Base-by-base conservation (phyloP, 2,113 vertebrate species). In the Motacilla alba region DNA sequence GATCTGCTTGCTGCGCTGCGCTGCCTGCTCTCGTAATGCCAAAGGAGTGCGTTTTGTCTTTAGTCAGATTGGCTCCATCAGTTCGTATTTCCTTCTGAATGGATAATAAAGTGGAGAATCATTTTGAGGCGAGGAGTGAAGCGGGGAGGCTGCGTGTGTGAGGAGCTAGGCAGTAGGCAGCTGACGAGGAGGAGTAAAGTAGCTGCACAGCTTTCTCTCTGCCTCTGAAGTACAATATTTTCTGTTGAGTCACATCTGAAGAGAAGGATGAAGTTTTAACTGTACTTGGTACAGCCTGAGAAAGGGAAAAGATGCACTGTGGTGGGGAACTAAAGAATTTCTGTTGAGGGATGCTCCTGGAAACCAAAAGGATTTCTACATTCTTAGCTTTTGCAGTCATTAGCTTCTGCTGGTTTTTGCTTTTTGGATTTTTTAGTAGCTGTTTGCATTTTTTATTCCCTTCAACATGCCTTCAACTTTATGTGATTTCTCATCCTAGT, bases 171-270 rank as follows among this genome's bases (percentile, higher is more conserved):
- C 97, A 97, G 98, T 95, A 97, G 97, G 97, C 98, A 98, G 98
- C 97, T 98, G 98, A 98, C 96, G 97, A 98, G 98, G 97, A 98
- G 98, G 97, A 97, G 98, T 94, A 96, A 97, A 93, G 96, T 92
- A 96, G 96, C 97, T 96, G 96, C 96, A 97, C 96, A 97, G 97
- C 97, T 98, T 98, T 98, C 96, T 94, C 97, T 96, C 95, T 90
- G 92, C 94, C 95, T 97, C 91, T 87, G 83, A 95, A 97, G 95
- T 94, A 89, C 84, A 46, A 64, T 95, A 96, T 97, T 97, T 93
- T 96, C 64, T 86, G 93, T 90, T 97, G 96, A 97, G 96, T 98
- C 94, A 96, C 96, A 94, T 97, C 95, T 96, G 89, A 96, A 95
- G 90, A 94, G 90, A 91, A 89, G 86, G 82, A 76, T 90, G 96